These are phyloP conservation scores for Acanthopagrus latus DNA, from an alignment of 2,797 vertebrate genomes.

Conservation along the genomic window DNA sequence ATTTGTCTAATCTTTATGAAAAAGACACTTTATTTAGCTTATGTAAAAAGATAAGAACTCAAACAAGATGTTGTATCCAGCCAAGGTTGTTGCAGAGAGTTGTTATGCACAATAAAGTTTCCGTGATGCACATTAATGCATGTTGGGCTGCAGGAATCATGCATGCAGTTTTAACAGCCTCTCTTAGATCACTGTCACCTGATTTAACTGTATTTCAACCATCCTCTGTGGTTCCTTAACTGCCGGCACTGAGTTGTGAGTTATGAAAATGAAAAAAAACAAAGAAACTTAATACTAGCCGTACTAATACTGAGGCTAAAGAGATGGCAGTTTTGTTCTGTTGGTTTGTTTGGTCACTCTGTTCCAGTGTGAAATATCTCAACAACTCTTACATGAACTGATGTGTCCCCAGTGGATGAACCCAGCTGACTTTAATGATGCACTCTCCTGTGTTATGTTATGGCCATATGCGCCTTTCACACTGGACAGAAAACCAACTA, in stretches of 20 bases:
- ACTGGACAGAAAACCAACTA: too few relatives aligned
- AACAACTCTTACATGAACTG: too few relatives aligned
- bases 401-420: too few relatives aligned
- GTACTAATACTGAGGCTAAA: too few relatives aligned
- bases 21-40: background rate
- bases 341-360: too few relatives aligned
- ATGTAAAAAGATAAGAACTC: background rate
- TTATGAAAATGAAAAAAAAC: background rate
- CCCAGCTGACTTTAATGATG: too few relatives aligned
- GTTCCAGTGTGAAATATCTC: too few relatives aligned
- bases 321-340: too few relatives aligned
- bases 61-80: slow-evolving; percentile 24
- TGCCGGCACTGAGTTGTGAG: background rate
- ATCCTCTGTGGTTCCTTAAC: background rate
- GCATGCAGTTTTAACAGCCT: background rate
- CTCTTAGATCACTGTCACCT: background rate
- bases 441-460: too few relatives aligned
- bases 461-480: too few relatives aligned
- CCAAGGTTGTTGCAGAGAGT: background rate
- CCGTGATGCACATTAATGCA: background rate
- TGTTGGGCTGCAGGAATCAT: too few relatives aligned
- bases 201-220: background rate
- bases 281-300: too few relatives aligned
- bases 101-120: slow-evolving; percentile 3
- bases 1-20: background rate